Conservation (phyloP, 2,888 invertebrate species). For the Salpingus planirostris region DNA sequence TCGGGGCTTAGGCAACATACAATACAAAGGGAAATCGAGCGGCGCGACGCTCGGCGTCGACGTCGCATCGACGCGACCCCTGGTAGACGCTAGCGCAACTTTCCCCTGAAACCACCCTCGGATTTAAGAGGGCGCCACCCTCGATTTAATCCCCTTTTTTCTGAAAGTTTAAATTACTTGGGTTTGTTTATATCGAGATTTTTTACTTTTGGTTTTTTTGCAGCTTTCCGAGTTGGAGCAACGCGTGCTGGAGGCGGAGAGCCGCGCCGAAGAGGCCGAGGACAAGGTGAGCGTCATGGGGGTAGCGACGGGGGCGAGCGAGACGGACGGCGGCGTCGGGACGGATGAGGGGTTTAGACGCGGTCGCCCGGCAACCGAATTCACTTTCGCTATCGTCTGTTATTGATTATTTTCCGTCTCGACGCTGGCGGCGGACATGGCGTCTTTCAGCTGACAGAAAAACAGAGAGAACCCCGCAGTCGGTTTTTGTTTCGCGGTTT, state of each 20-base stretch:
- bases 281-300: conserved; percentile 72
- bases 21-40: conserved; percentile 3
- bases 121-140: conserved; percentile 1
- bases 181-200: too few relatives aligned
- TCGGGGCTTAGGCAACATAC: conserved; percentile 8
- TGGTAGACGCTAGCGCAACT: conserved; percentile 7
- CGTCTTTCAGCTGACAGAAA: conserved; percentile 42
- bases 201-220: conserved; percentile 39
- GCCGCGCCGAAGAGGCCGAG: conserved; percentile 86
- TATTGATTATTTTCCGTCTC: conserved; percentile 44
- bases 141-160: conserved; percentile 3
- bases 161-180: not conserved
- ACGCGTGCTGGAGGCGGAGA: conserved; percentile 85
- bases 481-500: conserved; percentile 28
- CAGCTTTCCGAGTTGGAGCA: conserved; percentile 93
- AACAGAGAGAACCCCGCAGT: conserved; percentile 27
- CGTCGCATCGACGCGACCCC: too few relatives aligned
- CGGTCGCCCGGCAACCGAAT: conserved; percentile 36
- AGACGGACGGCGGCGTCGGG: too few relatives aligned
- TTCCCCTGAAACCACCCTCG: conserved; percentile 5
- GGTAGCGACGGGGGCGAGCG: not conserved
- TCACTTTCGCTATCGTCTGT: conserved; percentile 40
- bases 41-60: too few relatives aligned
- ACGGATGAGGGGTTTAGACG: too few relatives aligned
- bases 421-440: conserved; percentile 39